These are phyloP conservation scores for Ranitomeya imitator DNA, from an alignment of 2,113 vertebrate species.

Conservation along the genomic window DNA sequence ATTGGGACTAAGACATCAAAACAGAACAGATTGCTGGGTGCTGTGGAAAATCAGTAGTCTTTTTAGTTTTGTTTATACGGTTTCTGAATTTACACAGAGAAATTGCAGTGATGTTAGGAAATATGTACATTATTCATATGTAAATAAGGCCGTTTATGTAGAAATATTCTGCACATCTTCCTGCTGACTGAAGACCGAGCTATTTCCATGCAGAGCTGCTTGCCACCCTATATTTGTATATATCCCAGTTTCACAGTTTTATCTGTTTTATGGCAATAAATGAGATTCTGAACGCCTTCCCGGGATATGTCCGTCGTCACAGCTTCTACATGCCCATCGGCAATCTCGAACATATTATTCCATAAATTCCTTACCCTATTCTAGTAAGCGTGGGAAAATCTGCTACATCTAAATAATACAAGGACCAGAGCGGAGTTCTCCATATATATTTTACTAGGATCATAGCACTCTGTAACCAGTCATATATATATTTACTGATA, in stretches of 20 bases:
- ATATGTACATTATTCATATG: neutral
- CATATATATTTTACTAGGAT: neutral
- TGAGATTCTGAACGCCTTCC: neutral
- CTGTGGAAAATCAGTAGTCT: neutral
- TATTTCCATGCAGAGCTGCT: neutral
- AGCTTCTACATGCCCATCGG: neutral
- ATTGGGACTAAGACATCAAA: neutral
- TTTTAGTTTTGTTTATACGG: neutral
- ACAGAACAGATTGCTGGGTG: neutral
- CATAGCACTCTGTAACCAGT: neutral
- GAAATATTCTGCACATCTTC: neutral
- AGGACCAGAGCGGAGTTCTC: neutral
- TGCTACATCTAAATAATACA: neutral
- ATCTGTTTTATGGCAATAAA: neutral
- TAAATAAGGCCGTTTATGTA: neutral
- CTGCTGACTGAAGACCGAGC: neutral
- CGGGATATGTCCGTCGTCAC: neutral
- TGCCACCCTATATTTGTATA: neutral
- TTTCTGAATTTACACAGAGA: neutral
- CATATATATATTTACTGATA: neutral
- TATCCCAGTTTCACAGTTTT: neutral
- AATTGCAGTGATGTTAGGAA: neutral
- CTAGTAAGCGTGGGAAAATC: neutral
- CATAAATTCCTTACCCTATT: neutral
- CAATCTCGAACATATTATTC: neutral